phyloP scores from a whole-genome alignment of 2,888 invertebrate species.

The Norana najaformis region DNA sequence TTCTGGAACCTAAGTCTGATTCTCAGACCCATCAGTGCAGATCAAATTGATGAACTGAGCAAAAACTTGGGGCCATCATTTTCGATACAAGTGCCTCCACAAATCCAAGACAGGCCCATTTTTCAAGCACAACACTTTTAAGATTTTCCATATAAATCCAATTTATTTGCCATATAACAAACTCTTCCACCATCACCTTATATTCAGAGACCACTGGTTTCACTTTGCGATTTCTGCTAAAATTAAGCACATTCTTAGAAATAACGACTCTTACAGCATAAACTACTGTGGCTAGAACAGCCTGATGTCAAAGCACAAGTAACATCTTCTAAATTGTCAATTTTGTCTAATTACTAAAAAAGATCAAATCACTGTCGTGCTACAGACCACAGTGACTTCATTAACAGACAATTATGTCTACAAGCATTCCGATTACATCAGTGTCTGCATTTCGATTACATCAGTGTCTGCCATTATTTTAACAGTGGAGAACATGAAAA shows the following conservation, averaged over 20 bases:
- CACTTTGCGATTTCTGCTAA: too few relatives aligned
- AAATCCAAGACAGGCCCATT: background rate
- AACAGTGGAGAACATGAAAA: background rate
- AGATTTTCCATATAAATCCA: background rate
- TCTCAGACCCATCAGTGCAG: background rate
- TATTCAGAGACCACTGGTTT: background rate
- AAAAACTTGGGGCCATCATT: background rate
- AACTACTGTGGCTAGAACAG: background rate
- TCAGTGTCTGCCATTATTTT: background rate
- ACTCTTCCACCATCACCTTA: background rate
- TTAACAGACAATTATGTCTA: background rate
- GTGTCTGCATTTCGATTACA: background rate
- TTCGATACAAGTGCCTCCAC: background rate
- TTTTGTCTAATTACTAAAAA: background rate
- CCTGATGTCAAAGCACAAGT: background rate
- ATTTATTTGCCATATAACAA: background rate
- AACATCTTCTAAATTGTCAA: background rate
- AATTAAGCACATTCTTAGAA: background rate
- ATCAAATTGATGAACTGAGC: background rate
- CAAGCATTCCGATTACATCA: background rate
- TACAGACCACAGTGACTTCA: background rate
- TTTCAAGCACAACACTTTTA: background rate
- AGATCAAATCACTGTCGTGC: background rate
- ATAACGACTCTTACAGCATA: background rate
- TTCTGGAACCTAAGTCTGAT: background rate